Evolutionary conservation across 2,113 vertebrate species (phyloP), one percentile per base, ranked within the genome.

Genomic region (Tachycineta bicolor): DNA sequence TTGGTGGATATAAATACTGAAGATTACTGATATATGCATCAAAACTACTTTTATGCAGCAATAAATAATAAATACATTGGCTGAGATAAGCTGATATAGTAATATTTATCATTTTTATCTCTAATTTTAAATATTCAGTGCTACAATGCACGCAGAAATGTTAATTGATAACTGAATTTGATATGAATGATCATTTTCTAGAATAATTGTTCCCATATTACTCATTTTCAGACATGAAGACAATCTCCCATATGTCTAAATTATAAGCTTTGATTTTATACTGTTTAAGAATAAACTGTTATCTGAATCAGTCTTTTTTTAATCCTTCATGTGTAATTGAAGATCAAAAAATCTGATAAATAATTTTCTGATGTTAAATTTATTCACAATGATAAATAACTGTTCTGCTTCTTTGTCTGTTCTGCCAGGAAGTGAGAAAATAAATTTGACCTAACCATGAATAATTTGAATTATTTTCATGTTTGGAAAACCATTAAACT

Each of bases 391-490:
- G 47, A 90, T 68, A 90, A 94, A 86, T 59, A 52, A 34, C 14
- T 78, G 7, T 74, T 94, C 85, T 93, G 28, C 5, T 69, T 69
- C 39, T 81, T 95, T 5, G 1, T 80, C 41, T 94, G 6, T 73
- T 83, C 47, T 83, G 21, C 14, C 34, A 94, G 63, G 29, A 93
- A 80, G 18, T 56, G 14, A 92, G 68, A 83, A 93, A 91, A 76
- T 85, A 79, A 69, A 62, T 82, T 41, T 87, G 74, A 87, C 79
- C 43, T 26, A 91, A 59, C 12, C 5, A 41, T 49, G 58, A 93
- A 83, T 86, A 83, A 93, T 70, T 74, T 83, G 26, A 87, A 93
- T 79, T 77, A 86, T 58, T 94, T 91, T 4, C 18, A 46, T 83
- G 16, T 67, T 88, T 83, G 29, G 2, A 86, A 94, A 86, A 59